Evolutionary conservation across 1,140 invertebrate genomes (phyloP).

Genomic region (Pteromalus puparum): DNA sequence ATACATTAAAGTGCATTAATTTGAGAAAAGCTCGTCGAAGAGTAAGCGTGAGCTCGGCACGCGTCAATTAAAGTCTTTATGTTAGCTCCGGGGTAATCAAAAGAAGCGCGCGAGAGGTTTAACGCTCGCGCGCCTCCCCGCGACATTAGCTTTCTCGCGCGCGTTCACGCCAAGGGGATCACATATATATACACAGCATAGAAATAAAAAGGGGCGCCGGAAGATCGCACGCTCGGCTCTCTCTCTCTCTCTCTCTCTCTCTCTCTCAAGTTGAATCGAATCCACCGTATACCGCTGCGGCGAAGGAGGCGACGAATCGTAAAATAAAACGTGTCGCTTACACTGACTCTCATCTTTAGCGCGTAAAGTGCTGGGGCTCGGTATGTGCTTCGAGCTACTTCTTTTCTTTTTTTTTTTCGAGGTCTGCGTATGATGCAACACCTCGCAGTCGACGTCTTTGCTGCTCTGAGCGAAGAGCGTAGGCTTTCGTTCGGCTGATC

Average conservation of each 20-base stretch:
- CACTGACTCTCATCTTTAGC: conserved; percentile 5
- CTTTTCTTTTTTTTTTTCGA: background rate
- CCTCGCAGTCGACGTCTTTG: background rate
- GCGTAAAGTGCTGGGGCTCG: conserved; percentile 58
- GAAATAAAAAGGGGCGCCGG: conserved; percentile 1
- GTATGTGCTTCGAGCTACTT: background rate
- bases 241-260: conserved; percentile 47
- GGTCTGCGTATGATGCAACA: too few species aligned
- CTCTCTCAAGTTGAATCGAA: conserved; percentile 62
- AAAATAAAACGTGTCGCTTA: conserved; percentile 59
- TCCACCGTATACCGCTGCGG: conserved; percentile 46
- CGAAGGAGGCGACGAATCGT: conserved; percentile 61
- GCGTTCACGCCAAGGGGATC: background rate
- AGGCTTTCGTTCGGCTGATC: background rate
- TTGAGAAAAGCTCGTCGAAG: conserved; percentile 40
- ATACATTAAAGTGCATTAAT: conserved; percentile 45
- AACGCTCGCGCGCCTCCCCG: background rate
- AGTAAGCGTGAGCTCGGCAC: background rate
- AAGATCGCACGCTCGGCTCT: conserved; percentile 20
- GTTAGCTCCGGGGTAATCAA: background rate
- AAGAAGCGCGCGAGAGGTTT: background rate
- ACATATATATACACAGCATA: background rate
- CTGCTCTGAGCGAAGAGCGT: background rate
- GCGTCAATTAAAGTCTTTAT: conserved; percentile 43
- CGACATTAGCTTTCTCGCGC: background rate